Percentiles rank a stretch among this genome's conserved stretches.
phyloP scores from a whole-genome alignment of 2,113 vertebrate species.

The Emydocephalus ijimae region DNA sequence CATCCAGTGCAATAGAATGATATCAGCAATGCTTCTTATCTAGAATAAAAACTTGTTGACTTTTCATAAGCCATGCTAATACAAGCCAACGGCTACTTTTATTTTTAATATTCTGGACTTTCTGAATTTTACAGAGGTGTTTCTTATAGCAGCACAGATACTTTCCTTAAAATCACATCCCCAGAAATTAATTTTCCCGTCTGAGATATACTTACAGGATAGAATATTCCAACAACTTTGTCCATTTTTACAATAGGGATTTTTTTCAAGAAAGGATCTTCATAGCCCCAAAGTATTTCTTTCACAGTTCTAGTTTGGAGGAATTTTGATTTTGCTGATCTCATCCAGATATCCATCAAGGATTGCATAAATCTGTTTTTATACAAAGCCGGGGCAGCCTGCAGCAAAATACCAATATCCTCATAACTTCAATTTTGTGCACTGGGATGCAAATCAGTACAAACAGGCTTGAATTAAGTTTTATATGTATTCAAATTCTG shows the following conservation, averaged over 20 bases:
- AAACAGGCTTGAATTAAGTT: neutral
- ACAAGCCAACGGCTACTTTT: neutral
- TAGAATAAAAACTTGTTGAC: neutral
- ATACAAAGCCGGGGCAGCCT: constrained; percentile 74
- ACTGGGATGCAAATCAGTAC: neutral
- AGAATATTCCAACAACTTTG: constrained; percentile 74
- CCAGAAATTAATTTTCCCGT: neutral
- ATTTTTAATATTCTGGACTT: neutral
- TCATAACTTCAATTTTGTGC: neutral
- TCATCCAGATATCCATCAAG: constrained; percentile 65
- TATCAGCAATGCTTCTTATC: neutral
- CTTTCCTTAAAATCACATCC: neutral
- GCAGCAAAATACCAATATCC: constrained; percentile 38
- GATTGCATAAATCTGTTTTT: neutral
- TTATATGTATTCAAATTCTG: neutral
- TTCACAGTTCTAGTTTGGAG: constrained; percentile 82
- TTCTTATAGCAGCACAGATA: neutral
- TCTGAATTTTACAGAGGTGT: neutral
- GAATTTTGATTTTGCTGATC: constrained; percentile 67
- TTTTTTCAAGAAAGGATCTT: constrained; percentile 73
- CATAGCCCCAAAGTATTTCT: constrained; percentile 92
- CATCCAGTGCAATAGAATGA: neutral
- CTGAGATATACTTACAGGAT: constrained; percentile 70
- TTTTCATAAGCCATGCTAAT: no score
- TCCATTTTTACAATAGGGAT: constrained; percentile 47